Percentiles rank a stretch among this genome's conserved stretches.
phyloP scores from a whole-genome alignment of 2,113 vertebrate species.

The Coreoperca whiteheadi region DNA sequence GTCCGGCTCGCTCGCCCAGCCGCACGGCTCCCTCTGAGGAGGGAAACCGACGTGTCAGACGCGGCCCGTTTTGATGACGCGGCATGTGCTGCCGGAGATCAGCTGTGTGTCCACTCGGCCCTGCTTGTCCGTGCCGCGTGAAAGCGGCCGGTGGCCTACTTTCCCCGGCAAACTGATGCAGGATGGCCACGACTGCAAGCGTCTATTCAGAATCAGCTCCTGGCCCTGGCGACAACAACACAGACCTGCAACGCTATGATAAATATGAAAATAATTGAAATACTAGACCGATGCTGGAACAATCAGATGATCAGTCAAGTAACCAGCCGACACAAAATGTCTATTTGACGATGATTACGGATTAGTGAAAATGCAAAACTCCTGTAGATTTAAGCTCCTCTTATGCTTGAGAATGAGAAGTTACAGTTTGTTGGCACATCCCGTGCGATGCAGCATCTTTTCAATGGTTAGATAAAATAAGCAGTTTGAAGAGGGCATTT shows the following conservation, averaged over 20 bases:
- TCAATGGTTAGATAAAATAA: background rate
- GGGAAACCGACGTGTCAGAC: slow-evolving; percentile 42
- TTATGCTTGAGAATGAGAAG: background rate
- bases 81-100: slow-evolving; percentile 40
- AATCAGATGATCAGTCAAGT: background rate
- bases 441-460: background rate
- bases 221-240: background rate
- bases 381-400: background rate
- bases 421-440: background rate
- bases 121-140: slow-evolving; percentile 22
- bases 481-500: background rate
- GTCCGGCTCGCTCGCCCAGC: background rate
- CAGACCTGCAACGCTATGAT: background rate
- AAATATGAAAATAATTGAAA: background rate
- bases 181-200: slow-evolving; percentile 29
- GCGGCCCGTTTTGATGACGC: slow-evolving; percentile 58
- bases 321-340: background rate
- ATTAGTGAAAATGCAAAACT: too few species aligned
- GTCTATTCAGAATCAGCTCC: background rate
- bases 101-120: slow-evolving; percentile 23
- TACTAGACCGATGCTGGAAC: background rate
- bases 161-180: slow-evolving; percentile 35
- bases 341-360: background rate
- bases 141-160: slow-evolving; percentile 66
- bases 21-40: slow-evolving; percentile 1